Conservation (phyloP, 2,797 vertebrate genomes). For the Enteromius anoplus region DNA sequence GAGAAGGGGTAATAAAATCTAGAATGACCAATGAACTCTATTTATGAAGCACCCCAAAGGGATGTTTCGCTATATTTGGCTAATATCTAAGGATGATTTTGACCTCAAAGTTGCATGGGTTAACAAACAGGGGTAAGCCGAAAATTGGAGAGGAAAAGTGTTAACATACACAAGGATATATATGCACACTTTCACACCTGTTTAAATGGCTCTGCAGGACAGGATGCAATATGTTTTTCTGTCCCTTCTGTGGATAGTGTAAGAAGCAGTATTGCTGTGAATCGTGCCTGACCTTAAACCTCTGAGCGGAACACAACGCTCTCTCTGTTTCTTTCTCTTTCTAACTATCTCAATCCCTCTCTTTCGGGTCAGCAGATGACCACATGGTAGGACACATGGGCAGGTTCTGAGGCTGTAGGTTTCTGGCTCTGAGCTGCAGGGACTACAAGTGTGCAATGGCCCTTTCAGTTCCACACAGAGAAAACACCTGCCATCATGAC, state of each 20-base stretch:
- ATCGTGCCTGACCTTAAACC: conserved; percentile 38
- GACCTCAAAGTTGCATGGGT: background rate
- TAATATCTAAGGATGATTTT: background rate
- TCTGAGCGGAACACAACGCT: background rate
- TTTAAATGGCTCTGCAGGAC: conserved; percentile 16
- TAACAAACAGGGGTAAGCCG: background rate
- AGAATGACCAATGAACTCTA: conserved; percentile 30
- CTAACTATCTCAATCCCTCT: background rate
- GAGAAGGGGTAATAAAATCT: background rate
- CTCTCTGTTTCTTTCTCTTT: conserved; percentile 16
- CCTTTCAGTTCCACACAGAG: conserved; percentile 48
- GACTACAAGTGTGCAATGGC: conserved; percentile 51
- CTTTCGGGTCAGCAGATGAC: conserved; percentile 32
- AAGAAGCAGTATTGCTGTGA: conserved; percentile 37
- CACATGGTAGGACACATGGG: conserved; percentile 18
- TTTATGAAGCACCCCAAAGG: background rate
- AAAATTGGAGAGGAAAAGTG: background rate
- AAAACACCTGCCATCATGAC: conserved; percentile 49
- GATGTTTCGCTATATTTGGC: background rate
- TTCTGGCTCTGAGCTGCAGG: conserved; percentile 46
- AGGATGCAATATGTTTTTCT: conserved; percentile 38
- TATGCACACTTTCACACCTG: conserved; percentile 9
- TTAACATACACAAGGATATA: background rate
- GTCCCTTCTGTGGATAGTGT: conserved; percentile 33
- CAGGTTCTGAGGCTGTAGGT: conserved; percentile 41